Conservation (phyloP, 2,797 vertebrate species). For the Apogon talboti region DNA sequence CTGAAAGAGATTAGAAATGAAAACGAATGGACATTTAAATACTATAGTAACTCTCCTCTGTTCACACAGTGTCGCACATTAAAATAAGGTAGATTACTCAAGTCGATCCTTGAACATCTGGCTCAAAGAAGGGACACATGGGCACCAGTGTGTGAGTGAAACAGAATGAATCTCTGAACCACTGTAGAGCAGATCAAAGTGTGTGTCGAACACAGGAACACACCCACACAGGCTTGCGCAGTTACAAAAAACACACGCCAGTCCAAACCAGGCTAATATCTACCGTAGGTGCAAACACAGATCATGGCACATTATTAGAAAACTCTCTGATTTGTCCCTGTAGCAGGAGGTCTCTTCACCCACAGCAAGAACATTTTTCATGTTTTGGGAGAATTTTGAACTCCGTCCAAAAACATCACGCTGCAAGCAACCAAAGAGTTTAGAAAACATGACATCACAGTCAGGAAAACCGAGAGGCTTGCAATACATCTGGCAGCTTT, state of each 20-base stretch:
- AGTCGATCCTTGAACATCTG: constrained; percentile 51
- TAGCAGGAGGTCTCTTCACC: constrained; percentile 44
- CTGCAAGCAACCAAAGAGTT: constrained; percentile 59
- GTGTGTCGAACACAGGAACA: constrained; percentile 53
- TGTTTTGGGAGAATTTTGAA: constrained; percentile 50
- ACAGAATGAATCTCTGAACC: constrained; percentile 54
- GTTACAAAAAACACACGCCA: constrained; percentile 40
- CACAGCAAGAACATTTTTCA: constrained; percentile 35
- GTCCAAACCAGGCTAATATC: constrained; percentile 15
- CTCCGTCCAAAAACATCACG: constrained; percentile 64
- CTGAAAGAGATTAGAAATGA: too few relatives aligned
- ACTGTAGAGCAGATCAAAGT: constrained; percentile 65
- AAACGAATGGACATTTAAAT: too few relatives aligned
- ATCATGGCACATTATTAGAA: constrained; percentile 9
- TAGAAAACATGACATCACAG: constrained; percentile 71
- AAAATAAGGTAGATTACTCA: background rate
- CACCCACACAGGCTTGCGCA: constrained; percentile 43
- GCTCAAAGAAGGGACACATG: constrained; percentile 36
- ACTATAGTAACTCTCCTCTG: too few relatives aligned
- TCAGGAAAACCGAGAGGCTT: constrained; percentile 53
- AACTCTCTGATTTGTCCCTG: constrained; percentile 32
- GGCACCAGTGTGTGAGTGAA: constrained; percentile 22
- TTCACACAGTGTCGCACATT: background rate
- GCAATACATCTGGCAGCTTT: constrained; percentile 75
- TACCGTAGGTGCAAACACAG: constrained; percentile 23